Evolutionary conservation across 1,140 invertebrate genomes (phyloP), one percentile per base, ranked within the genome.

Genomic region (Diploscapter pachys): DNA sequence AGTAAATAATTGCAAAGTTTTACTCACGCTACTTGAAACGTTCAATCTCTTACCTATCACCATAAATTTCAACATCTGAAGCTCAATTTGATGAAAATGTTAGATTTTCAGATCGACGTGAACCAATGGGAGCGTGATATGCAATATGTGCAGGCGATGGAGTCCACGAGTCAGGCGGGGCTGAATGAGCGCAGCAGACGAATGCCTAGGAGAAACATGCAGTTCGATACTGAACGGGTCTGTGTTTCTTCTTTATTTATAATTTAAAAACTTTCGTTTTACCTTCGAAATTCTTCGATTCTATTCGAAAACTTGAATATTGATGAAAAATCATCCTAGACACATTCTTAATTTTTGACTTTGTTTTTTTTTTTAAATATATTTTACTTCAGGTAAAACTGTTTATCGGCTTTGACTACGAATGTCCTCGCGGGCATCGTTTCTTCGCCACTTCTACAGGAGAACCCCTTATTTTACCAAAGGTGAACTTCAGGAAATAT

Each of bases 371-470:
- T 3, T n/a, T 70, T 2, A 63, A 55, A 5, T 5, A 72, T 75
- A 53, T 6, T 71, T n/a, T 81, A 31, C 31, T 63, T 13, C 52
- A 97, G 87, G 70, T 72, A 9, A 76, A 76, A 72, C 92, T 97
- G 75, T 99, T 96, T 85, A 90, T 98, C 75, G 96, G 96, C 2
- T 91, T 94, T 79, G 96, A 98, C 83, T 98, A 98, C 85, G 96
- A 98, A 87, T 99, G 96, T 88, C 91, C 92, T 0, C 86, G 93
- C 61, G 96, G 96, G 2, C 95, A 98, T 86, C 89, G 93, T 74
- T 98, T 98, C 86, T 96, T 98, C 90, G 91, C 93, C 84, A 91
- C 93, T 11, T 90, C 90, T 2, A 93, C 94, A 31, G 93, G 95
- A 80, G 75, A 76, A 9, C 73, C 73, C 5, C 5, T 74, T 0